Base-by-base conservation (phyloP, 2,888 invertebrate species). In the Hemaris fuciformis region DNA sequence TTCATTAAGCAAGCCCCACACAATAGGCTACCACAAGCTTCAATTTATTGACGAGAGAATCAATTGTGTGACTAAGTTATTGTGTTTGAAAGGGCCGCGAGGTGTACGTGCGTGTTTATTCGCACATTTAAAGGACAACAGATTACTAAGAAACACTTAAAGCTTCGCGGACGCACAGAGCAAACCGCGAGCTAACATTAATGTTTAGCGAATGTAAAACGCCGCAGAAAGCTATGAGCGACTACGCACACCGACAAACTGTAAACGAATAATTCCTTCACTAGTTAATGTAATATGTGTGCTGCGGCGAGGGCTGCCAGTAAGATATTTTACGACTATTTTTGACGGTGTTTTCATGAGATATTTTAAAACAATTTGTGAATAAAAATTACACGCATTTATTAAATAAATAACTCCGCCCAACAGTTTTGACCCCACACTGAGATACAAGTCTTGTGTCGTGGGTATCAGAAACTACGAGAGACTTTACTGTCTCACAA, bases 121-220 rank as follows among this genome's bases (percentile, higher is more conserved):
- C 71, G 67, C 72, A 70, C 69, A 67, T 71, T 67, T 66, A 68
- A 68, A 69, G 68, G 69, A 66, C 69, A 73, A 46, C 60, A 66
- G 68, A 76, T 77, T 86, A 84, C 84, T 74, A 66, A 81, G 82
- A 83, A 88, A 83, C 76, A 83, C 77, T 85, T 84, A 83, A 77
- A 70, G 68, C 62, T 71, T 71, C 66, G 59, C 67, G 41, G 27
- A 34, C 60, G 69, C 71, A 74, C 72, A 46, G 73, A 73, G 73
- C 77, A 80, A 85, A 89, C 89, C 89, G 80, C 88, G 82, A 81
- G 71, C 73, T 53, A 53, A 84, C 84, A 87, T 88, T 88, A 88
- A 87, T 84, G 83, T 73, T 81, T 69, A 75, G 79, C 80, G 80
- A 84, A 84, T 79, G 81, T 75, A 74, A 80, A 82, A 80, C 73